Percentiles rank a stretch among this genome's conserved stretches.
Evolutionary conservation across 2,113 vertebrate species (phyloP).

Genomic region (Eonycteris spelaea): DNA sequence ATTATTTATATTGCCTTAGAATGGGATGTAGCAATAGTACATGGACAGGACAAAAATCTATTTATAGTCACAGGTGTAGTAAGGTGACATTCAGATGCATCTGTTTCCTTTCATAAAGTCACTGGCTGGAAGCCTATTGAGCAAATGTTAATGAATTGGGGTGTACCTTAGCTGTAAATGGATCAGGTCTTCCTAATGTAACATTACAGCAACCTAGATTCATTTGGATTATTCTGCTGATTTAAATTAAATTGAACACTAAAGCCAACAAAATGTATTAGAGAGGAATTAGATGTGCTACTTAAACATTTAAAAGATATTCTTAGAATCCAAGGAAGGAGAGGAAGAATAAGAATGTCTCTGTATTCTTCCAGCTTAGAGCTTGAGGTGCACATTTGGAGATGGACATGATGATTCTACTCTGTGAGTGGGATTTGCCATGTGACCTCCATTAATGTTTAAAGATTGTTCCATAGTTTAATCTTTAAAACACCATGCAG

Average conservation of each 20-base stretch:
- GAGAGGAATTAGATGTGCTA: conserved; percentile 54
- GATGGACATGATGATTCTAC: background rate
- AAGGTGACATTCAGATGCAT: conserved; percentile 69
- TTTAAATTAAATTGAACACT: conserved; percentile 67
- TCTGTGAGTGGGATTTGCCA: conserved; percentile 22
- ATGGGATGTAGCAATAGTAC: conserved; percentile 24
- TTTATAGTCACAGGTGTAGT: conserved; percentile 50
- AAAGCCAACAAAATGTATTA: conserved; percentile 63
- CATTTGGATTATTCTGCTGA: conserved; percentile 68
- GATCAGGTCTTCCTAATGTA: conserved; percentile 66
- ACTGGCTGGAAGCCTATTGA: conserved; percentile 73
- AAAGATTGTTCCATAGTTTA: conserved; percentile 47
- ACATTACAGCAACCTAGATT: conserved; percentile 67
- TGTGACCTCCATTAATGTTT: conserved; percentile 61
- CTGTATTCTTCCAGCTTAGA: background rate
- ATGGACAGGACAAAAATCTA: conserved; percentile 64
- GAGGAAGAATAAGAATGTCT: background rate
- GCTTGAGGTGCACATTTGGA: background rate
- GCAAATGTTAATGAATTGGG: conserved; percentile 76
- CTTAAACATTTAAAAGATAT: conserved; percentile 33
- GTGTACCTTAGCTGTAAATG: conserved; percentile 69
- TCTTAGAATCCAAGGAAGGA: conserved; percentile 33
- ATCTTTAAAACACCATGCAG: conserved; percentile 63
- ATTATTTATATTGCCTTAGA: conserved; percentile 54
- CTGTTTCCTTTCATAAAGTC: conserved; percentile 69